Evolutionary conservation across 92 coral and sea anemone species (phyloP), one percentile per base, ranked within the genome.

Genomic region (Paragorgia papillata): DNA sequence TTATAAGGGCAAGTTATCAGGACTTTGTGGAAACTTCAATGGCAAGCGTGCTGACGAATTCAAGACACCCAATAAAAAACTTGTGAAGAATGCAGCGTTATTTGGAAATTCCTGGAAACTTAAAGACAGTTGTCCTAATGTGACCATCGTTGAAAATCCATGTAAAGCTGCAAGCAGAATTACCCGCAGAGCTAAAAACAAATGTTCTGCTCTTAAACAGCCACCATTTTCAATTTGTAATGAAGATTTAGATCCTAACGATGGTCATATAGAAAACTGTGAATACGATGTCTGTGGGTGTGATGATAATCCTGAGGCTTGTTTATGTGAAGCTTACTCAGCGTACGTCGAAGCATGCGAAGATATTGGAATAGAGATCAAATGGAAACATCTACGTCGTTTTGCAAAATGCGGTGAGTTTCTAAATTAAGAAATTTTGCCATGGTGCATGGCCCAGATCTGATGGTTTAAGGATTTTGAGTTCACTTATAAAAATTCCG

Each of bases 71-170:
- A 20, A 65, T n/a, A 65, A 65, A 0, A 6, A 18, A 33, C 49
- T 65, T 65, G 71, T 39, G 28, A 33, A 65, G 31, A 39, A 65
- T 40, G 53, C 54, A 35, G 32, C 39, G 19, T 10, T 50, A 65
- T 65, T 65, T 65, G 71, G 71, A 65, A 65, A 65, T 35, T 65
- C 71, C 19, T 65, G 71, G 71, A 65, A 65, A n/a, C 35, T 13
- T 0, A 28, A 13, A 5, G n/a, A 65, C 21, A 65, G 71, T 65
- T 65, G 71, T 37, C 53, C 71, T 2, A 65, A 65, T 39, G 71
- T 50, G 15, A 65, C 54, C 26, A 18, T 33, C 13, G 71, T n/a
- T 0, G 53, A 65, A 17, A 26, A 65, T 37, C 71, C 71, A 24
- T 65, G 71, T 37, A 65, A 65, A 65, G 43, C 40, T 19, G 32